These are phyloP conservation scores for Cataglyphis rosenhaueri DNA, from an alignment of 2,888 invertebrate species.

Conservation along the genomic window DNA sequence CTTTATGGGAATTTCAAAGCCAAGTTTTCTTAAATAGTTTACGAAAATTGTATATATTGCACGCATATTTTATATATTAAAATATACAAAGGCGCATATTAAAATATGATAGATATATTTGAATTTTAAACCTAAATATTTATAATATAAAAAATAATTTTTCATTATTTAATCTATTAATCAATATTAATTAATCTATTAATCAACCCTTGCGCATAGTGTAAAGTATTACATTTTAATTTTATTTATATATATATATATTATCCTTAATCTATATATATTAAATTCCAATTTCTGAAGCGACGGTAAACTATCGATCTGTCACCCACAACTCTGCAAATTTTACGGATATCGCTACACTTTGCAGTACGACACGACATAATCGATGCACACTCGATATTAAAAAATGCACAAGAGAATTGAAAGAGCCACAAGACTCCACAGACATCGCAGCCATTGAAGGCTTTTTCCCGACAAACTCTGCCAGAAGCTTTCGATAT, in stretches of 20 bases:
- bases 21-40: conserved; percentile 3
- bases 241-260: neutral
- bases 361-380: conserved; percentile 13
- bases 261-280: neutral
- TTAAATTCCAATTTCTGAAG: neutral
- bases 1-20: neutral
- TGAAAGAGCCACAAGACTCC: conserved; percentile 15
- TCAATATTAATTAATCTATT: neutral
- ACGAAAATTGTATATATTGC: neutral
- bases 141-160: neutral
- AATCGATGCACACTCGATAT: conserved; percentile 26
- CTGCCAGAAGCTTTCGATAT: conserved; percentile 20
- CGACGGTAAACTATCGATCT: neutral
- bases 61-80: neutral
- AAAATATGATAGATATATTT: neutral
- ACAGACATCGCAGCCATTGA: neutral
- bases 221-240: conserved; percentile 5
- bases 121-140: neutral
- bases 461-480: conserved; percentile 22
- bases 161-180: neutral
- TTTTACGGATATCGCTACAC: neutral
- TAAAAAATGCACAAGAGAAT: neutral
- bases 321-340: neutral
- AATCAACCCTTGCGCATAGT: neutral
- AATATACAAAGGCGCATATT: neutral